These are phyloP conservation scores for Chalcosyrphus nemorum DNA, from an alignment of 2,888 invertebrate species.

Conservation along the genomic window DNA sequence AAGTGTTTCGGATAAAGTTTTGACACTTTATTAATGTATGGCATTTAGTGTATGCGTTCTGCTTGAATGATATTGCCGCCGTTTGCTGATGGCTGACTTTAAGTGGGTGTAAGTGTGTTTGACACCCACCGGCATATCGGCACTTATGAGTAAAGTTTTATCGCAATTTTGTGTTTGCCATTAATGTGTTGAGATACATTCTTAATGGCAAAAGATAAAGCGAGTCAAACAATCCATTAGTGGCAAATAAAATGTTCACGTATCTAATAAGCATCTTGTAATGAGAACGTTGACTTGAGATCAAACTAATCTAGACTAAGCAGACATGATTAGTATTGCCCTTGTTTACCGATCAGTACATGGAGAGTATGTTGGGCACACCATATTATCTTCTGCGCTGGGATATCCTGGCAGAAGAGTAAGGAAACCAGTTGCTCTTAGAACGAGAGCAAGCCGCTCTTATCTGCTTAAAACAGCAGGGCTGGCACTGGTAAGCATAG, in stretches of 20 bases:
- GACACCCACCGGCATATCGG: background rate
- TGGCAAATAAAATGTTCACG: background rate
- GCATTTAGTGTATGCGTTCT: conserved; percentile 38
- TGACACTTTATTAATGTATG: conserved; percentile 52
- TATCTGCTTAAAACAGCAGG: too few relatives aligned
- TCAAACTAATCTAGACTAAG: too few relatives aligned
- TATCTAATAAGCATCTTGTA: background rate
- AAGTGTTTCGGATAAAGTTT: conserved; percentile 51
- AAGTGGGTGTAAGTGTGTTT: too few relatives aligned
- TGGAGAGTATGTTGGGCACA: too few relatives aligned
- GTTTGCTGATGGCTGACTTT: background rate
- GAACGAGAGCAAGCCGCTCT: too few relatives aligned
- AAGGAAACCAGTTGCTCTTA: too few relatives aligned
- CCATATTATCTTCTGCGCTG: too few relatives aligned
- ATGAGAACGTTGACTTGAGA: too few relatives aligned
- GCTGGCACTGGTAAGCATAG: too few relatives aligned
- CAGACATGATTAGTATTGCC: too few relatives aligned
- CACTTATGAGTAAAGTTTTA: conserved; percentile 43
- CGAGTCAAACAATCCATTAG: background rate
- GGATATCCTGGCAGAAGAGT: too few relatives aligned
- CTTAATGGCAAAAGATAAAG: conserved; percentile 35
- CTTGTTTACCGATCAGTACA: too few relatives aligned
- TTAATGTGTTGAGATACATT: conserved; percentile 36
- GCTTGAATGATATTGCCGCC: background rate
- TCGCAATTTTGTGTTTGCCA: conserved; percentile 24